phyloP scores from a whole-genome alignment of 64 coral and sea anemone genomes.

The Pachyseris speciosa region DNA sequence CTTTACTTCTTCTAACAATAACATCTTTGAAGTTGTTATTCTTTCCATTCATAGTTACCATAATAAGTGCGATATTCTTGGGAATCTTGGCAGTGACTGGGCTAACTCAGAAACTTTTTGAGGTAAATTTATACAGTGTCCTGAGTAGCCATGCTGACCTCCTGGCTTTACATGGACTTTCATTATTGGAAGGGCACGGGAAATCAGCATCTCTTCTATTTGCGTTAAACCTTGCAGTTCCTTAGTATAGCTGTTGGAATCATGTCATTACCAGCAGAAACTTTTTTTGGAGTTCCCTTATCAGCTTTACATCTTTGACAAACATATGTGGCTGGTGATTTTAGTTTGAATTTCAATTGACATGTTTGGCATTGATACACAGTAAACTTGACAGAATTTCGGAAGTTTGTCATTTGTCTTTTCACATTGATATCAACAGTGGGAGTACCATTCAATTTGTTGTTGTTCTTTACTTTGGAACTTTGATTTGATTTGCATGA shows the following conservation, averaged over 20 bases:
- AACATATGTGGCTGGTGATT: not conserved
- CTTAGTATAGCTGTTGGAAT: not conserved
- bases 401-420: too few relatives aligned
- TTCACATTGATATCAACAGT: too few relatives aligned
- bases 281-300: not conserved
- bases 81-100: not conserved
- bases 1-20: not conserved
- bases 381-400: not conserved
- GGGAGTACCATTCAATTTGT: too few relatives aligned
- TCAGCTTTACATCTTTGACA: too few relatives aligned
- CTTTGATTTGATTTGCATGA: too few relatives aligned
- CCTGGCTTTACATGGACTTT: constrained; percentile 42
- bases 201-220: too few relatives aligned
- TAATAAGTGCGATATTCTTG: not conserved
- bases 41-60: constrained; percentile 33
- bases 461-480: too few relatives aligned
- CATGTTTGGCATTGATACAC: not conserved
- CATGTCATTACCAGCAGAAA: not conserved
- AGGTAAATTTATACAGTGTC: constrained; percentile 36
- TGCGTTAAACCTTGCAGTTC: not conserved
- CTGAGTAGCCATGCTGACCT: constrained; percentile 32
- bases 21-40: constrained; percentile 43
- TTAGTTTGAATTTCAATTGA: not conserved
- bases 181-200: constrained; percentile 41
- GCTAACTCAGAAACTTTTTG: constrained; percentile 31